Percentiles rank a stretch among this genome's conserved stretches.
Evolutionary conservation across 2,113 vertebrate species (phyloP).

Genomic region (Pycnonotus jocosus): DNA sequence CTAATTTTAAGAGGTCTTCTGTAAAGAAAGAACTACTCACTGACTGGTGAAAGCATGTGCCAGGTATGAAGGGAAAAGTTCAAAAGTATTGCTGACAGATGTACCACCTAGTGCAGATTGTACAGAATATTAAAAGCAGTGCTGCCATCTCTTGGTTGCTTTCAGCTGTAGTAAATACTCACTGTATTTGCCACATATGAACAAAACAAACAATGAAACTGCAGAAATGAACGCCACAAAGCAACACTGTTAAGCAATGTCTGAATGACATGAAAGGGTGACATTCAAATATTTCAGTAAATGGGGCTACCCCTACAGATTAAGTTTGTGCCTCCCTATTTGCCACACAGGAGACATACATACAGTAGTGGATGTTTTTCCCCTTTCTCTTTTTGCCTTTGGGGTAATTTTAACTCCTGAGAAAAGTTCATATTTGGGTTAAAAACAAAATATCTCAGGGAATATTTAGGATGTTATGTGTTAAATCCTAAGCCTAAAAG

Average conservation of each 20-base stretch:
- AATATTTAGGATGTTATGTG: background rate
- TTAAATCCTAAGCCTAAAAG: background rate
- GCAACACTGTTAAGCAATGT: background rate
- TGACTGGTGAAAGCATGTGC: background rate
- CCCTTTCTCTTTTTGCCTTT: background rate
- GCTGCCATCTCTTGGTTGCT: slow-evolving; percentile 67
- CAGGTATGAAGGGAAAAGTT: background rate
- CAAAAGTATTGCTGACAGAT: background rate
- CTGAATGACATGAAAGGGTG: background rate
- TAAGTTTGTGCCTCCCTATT: background rate
- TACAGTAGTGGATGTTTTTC: accelerated
- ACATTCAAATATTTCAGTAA: background rate
- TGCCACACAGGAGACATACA: background rate
- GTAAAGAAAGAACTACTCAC: background rate
- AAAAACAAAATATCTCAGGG: background rate
- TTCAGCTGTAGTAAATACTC: background rate
- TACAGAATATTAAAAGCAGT: slow-evolving; percentile 48
- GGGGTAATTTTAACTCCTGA: background rate
- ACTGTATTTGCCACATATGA: background rate
- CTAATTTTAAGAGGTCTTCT: background rate
- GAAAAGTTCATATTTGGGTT: background rate
- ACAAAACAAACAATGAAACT: background rate
- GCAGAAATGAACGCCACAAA: background rate
- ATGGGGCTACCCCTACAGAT: background rate
- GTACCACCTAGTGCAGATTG: background rate